Evolutionary conservation across 2,113 vertebrate species (phyloP).

Genomic region (Ctenomys sociabilis): DNA sequence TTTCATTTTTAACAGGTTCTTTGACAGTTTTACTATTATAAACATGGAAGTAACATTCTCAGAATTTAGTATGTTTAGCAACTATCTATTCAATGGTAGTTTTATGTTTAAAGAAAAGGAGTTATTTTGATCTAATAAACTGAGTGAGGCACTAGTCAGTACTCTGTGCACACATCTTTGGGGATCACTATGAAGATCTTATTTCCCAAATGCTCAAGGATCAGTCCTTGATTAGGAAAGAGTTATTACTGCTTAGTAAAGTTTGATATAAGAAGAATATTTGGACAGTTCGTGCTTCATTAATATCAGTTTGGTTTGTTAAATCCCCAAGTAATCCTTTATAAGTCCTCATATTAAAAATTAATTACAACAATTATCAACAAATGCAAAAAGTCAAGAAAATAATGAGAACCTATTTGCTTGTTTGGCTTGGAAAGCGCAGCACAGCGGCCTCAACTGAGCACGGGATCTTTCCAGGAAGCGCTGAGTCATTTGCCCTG

Average conservation of each 20-base stretch:
- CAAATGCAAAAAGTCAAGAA: constrained; percentile 78
- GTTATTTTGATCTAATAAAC: constrained; percentile 5
- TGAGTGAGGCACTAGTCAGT: neutral
- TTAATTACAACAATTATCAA: constrained; percentile 76
- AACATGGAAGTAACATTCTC: neutral
- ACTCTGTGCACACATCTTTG: neutral
- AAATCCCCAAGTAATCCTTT: constrained; percentile 75
- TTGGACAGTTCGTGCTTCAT: constrained; percentile 73
- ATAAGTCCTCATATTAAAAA: constrained; percentile 78
- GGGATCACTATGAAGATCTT: neutral
- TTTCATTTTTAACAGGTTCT: neutral
- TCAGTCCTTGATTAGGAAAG: constrained; percentile 42
- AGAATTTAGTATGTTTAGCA: neutral
- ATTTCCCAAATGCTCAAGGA: neutral
- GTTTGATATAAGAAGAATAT: constrained; percentile 64
- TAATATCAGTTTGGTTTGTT: constrained; percentile 73
- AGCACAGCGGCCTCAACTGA: neutral
- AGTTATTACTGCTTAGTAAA: constrained; percentile 61
- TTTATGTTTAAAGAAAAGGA: neutral
- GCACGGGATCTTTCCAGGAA: neutral
- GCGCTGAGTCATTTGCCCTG: neutral
- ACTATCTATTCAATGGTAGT: neutral
- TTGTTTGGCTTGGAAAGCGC: constrained; percentile 58
- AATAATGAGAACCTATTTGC: constrained; percentile 76
- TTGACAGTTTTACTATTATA: constrained; percentile 20